Percentiles rank a stretch among this genome's conserved stretches.
These are phyloP conservation scores for Pteropus alecto DNA, from an alignment of 2,113 vertebrate genomes.

Conservation along the genomic window DNA sequence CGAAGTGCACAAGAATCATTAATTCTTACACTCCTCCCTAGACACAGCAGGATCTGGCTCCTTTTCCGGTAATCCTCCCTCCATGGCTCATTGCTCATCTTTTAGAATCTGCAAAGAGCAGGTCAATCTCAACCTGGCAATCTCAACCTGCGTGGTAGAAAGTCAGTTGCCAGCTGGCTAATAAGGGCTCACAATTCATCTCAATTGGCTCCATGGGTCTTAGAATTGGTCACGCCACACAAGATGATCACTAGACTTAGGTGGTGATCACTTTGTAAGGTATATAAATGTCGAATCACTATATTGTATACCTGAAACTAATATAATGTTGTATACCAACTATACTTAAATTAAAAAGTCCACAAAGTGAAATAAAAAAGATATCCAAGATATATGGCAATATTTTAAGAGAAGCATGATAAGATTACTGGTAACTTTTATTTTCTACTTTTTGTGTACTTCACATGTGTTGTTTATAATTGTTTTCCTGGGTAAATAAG, in stretches of 20 bases:
- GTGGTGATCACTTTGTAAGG: too few species aligned
- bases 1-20: neutral
- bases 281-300: too few species aligned
- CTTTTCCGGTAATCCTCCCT: neutral
- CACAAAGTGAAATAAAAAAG: too few species aligned
- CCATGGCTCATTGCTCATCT: slow-evolving; percentile 81
- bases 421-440: neutral
- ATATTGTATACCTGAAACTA: too few species aligned
- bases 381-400: neutral
- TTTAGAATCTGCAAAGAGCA: slow-evolving; percentile 90
- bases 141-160: too few species aligned
- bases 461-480: neutral
- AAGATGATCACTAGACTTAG: too few species aligned
- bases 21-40: neutral
- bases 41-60: neutral
- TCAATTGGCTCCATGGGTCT: too few species aligned
- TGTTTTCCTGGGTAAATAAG: neutral
- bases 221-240: too few species aligned
- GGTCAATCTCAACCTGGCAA: slow-evolving; percentile 96
- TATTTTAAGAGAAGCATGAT: neutral
- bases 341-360: too few species aligned
- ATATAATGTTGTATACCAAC: too few species aligned
- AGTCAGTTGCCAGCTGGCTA: too few species aligned
- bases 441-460: neutral
- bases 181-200: too few species aligned